phyloP scores from a whole-genome alignment of 2,113 vertebrate species.

The Oryzias melastigma region DNA sequence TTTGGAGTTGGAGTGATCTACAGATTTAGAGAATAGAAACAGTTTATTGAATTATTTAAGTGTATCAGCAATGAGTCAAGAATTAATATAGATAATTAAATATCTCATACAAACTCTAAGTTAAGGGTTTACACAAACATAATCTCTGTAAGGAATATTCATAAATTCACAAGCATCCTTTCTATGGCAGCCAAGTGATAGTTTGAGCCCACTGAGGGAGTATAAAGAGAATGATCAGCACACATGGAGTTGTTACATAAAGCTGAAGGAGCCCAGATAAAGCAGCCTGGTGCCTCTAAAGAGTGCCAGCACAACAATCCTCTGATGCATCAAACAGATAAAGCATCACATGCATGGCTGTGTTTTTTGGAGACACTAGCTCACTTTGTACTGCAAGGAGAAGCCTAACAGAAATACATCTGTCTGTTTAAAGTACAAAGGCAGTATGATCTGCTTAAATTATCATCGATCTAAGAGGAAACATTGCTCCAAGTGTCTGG shows the following conservation, averaged over 20 bases:
- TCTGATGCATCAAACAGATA: conserved; percentile 46
- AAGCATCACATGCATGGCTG: conserved; percentile 44
- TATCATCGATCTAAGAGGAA: neutral
- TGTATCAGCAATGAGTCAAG: too few species aligned
- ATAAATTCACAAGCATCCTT: neutral
- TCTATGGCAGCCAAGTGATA: neutral
- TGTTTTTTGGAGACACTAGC: conserved; percentile 23
- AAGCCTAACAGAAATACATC: conserved; percentile 12
- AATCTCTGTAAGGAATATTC: too few species aligned
- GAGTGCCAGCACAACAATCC: conserved; percentile 44
- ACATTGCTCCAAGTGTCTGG: neutral
- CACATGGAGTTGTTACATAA: conserved; percentile 24
- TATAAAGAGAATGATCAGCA: conserved; percentile 10
- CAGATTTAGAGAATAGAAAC: too few species aligned
- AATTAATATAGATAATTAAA: too few species aligned
- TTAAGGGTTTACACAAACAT: too few species aligned
- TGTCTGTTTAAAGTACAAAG: neutral
- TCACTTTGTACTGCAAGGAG: conserved; percentile 25
- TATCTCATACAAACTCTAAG: too few species aligned
- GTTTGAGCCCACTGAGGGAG: neutral
- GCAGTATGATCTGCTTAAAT: neutral
- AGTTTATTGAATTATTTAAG: too few species aligned
- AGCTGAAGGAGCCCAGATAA: conserved; percentile 16
- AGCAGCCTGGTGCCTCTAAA: conserved; percentile 23
- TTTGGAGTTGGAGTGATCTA: too few species aligned